Conservation (phyloP, 1,140 invertebrate species). For the Zeugodacus cucurbitae region DNA sequence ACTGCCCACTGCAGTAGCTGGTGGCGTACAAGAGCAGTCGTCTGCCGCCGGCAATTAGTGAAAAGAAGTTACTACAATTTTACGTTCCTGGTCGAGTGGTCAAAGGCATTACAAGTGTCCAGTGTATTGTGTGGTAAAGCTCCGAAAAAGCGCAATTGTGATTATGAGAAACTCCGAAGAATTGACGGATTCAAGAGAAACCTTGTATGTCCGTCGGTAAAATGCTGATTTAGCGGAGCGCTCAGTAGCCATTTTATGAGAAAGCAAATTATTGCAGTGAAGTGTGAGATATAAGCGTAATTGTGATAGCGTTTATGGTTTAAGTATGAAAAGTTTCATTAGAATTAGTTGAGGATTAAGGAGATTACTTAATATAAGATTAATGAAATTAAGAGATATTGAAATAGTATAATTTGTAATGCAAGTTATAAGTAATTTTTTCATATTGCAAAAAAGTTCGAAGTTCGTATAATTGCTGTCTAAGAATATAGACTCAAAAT, state of each 20-base stretch:
- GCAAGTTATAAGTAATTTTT: too few species aligned
- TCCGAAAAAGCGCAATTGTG: conserved; percentile 41
- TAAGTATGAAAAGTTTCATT: conserved; percentile 19
- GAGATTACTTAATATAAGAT: too few species aligned
- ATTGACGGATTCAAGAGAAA: neutral
- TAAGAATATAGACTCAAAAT: too few species aligned
- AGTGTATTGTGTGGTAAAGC: neutral
- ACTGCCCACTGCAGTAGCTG: conserved; percentile 38
- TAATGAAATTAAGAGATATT: too few species aligned
- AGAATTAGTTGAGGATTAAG: neutral
- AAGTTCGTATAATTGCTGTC: too few species aligned
- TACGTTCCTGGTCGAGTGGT: neutral
- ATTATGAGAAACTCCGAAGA: neutral
- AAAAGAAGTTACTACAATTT: conserved; percentile 12
- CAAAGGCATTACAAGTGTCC: neutral
- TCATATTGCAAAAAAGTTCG: too few species aligned
- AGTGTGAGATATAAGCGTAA: conserved; percentile 41
- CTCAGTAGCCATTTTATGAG: neutral
- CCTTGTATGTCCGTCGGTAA: conserved; percentile 40
- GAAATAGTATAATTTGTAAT: too few species aligned
- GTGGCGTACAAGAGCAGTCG: neutral
- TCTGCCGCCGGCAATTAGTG: conserved; percentile 41
- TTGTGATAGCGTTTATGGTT: conserved; percentile 43
- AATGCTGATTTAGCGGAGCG: neutral
- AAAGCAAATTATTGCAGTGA: neutral